Evolutionary conservation across 2,113 vertebrate genomes (phyloP).

Genomic region (Mesitornis unicolor): DNA sequence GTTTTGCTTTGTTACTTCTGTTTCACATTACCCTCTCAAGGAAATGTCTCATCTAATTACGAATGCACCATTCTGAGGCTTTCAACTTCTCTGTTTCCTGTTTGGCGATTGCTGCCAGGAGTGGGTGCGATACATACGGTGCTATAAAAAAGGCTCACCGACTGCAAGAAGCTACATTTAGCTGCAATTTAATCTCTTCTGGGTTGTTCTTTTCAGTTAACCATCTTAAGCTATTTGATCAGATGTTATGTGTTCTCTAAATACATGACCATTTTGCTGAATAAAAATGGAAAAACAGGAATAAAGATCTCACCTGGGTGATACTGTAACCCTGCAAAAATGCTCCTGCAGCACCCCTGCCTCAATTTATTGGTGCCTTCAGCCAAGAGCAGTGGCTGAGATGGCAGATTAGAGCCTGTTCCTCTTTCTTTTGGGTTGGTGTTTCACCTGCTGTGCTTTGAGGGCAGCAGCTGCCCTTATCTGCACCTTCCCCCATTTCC

Average conservation of each 20-base stretch:
- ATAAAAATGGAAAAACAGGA: background rate
- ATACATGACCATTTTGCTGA: background rate
- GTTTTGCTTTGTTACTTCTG: conserved; percentile 41
- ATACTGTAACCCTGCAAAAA: background rate
- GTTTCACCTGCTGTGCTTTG: background rate
- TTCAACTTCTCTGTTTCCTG: conserved; percentile 18
- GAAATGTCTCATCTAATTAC: conserved; percentile 49
- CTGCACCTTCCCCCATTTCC: conserved; percentile 19
- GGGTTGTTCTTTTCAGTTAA: background rate
- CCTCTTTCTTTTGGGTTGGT: background rate
- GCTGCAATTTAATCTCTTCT: background rate
- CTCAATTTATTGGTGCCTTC: background rate
- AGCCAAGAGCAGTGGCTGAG: background rate
- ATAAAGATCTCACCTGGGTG: background rate
- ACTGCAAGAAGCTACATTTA: background rate
- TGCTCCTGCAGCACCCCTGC: background rate
- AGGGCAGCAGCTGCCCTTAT: conserved; percentile 11
- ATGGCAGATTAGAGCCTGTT: background rate
- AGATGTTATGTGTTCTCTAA: background rate
- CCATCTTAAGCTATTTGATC: background rate
- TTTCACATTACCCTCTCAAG: conserved; percentile 15
- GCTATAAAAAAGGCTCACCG: background rate
- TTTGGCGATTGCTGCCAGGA: background rate
- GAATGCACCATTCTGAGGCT: conserved; percentile 1
- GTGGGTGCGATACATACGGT: background rate